Base-by-base conservation (phyloP, 2,797 vertebrate species). In the Siniperca undulata region DNA sequence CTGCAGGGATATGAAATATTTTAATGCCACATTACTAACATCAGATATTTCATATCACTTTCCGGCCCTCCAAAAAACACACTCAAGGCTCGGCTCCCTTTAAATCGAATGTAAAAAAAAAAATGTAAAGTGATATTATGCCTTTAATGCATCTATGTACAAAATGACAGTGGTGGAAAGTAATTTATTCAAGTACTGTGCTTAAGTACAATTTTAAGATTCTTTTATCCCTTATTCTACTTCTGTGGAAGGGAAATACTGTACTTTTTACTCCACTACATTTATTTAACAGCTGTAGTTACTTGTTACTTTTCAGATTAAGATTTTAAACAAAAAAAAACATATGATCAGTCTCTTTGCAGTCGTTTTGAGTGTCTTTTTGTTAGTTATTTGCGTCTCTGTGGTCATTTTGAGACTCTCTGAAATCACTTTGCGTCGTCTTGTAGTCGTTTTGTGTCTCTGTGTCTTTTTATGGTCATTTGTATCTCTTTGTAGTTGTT, bases 1-100 rank as follows among this genome's bases (percentile, higher is more conserved):
- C 98, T 99, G 79, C 2, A 5, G 2, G 40, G 20, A 62, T 0
- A 46, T 2, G 1, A 65, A 74, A 48, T 4, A 19, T 42, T 52
- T 13, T 2, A 48, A 24, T 13, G 22, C 3, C 12, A n/a, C 42
- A 14, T n/a, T 30, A 67, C 46, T 4, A 53, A 17, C 44, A 50
- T 12, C 44, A 17, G 10, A 20, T 11, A 12, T 24, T n/a, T 55
- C 11, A 53, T 46, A 16, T 46, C 44, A 46, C 14, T 5, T 9
- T 40, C 40, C 2, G 40, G 9, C 8, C 40, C 14, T 16, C 14
- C 13, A 46, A 46, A 16, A 46, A 46, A 14, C 3, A 53, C 52
- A n/a, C 22, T 53, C 52, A 11, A 10, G 52, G 9, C 50, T 20
- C 20, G 3, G 19, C 50, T 8, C 19, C 50, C 52, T 53, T 52